Base-by-base conservation (phyloP, 2,113 vertebrate genomes). In the Paraplagusia blochii region DNA sequence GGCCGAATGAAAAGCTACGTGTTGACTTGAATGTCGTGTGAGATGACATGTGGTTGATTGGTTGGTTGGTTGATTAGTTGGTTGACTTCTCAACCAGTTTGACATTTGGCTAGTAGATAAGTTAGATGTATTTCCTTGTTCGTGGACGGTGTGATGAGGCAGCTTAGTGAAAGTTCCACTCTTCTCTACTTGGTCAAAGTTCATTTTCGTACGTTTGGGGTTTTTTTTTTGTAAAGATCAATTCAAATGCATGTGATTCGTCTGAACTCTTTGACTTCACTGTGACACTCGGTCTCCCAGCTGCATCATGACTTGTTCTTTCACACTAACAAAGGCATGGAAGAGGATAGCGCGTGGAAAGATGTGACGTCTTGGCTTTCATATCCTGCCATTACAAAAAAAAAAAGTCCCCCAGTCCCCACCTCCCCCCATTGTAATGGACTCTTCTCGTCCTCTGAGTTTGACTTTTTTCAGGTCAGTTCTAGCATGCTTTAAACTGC, bases 401-500 rank as follows among this genome's bases (percentile, higher is more conserved):
- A 29, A 29, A 29, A 29, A 2, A 29, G 22, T 6, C 22, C 22
- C 72, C 84, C 77, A n/a, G n/a, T n/a, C n/a, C n/a, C n/a, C n/a
- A n/a, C n/a, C n/a, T n/a, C 68, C 72, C 80, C 84, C 84, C 81
- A 80, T 77, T 61, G 74, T 67, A 68, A 68, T 77, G 53, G 68
- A 73, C 46, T 56, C 61, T 51, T 63, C 67, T 81, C 78, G 39
- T 78, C 54, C 47, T 86, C 72, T 69, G 76, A 72, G 71, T 81
- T 86, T 75, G 72, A 29, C 22, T 29, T 29, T 81, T 74, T 87
- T 82, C 85, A 86, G 92, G 95, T 97, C 94, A 89, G 93, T 96
- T 95, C 94, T 98, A 95, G 95, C 97, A 98, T 99, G 96, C 97
- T 93, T 92, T 85, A 88, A 91, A 92, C 90, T 90, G 92, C 92